These are phyloP conservation scores for Tenualosa thibaudeaui DNA, from an alignment of 2,797 vertebrate genomes.

Conservation along the genomic window DNA sequence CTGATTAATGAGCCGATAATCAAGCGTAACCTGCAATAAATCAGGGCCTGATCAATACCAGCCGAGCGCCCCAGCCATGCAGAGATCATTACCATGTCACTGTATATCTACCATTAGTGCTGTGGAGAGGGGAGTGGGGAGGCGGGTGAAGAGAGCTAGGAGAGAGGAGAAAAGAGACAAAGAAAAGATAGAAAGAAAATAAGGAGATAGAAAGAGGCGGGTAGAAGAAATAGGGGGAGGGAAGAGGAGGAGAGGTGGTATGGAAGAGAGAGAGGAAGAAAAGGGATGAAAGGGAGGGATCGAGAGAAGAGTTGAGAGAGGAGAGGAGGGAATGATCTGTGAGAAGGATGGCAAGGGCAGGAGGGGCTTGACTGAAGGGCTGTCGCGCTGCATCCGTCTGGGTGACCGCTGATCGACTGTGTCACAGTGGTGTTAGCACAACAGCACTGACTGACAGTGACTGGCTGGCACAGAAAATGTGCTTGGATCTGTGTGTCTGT, in stretches of 20 bases:
- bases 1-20: conserved; percentile 98
- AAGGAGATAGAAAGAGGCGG: background rate
- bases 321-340: background rate
- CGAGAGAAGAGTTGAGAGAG: conserved; percentile 1
- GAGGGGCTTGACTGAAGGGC: conserved; percentile 4
- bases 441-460: conserved; percentile 11
- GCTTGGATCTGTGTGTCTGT: conserved; percentile 3
- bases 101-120: conserved; percentile 87
- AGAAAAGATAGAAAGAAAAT: background rate
- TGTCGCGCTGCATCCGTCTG: background rate
- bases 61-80: conserved; percentile 81
- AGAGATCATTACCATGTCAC: conserved; percentile 92
- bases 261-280: conserved; percentile 55
- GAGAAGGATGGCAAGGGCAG: background rate
- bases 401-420: conserved; percentile 23
- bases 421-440: conserved; percentile 22
- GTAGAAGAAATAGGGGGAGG: conserved; percentile 8
- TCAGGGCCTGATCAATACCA: conserved; percentile 86
- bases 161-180: conserved; percentile 38
- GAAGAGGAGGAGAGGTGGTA: conserved; percentile 37
- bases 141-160: conserved; percentile 47
- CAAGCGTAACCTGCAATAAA: conserved; percentile 95
- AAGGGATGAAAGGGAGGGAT: conserved; percentile 40
- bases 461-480: background rate
- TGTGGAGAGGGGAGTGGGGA: conserved; percentile 40